A percentile compares a stretch with the other conserved stretches of the same genome.
Conservation (phyloP, 1,140 invertebrate species). For the Parasteatoda tepidariorum region DNA sequence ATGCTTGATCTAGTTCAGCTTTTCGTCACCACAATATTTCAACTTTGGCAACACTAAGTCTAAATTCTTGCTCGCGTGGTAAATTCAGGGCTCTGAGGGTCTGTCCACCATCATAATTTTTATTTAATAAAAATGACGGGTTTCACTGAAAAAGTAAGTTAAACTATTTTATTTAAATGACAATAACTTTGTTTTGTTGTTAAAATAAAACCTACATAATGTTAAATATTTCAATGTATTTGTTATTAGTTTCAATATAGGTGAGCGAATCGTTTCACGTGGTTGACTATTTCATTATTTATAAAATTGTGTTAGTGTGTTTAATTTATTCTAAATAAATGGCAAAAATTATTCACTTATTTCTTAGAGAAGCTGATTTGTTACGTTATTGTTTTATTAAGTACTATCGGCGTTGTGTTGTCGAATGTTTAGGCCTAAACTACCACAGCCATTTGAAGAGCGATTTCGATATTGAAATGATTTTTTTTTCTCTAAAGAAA, state of each 20-base stretch:
- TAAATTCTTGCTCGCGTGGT: too few relatives aligned
- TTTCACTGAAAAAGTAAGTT: slow-evolving; percentile 42
- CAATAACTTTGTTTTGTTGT: background rate
- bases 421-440: too few relatives aligned
- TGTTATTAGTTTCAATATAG: background rate
- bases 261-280: background rate
- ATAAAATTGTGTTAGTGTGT: background rate
- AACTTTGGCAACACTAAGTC: too few relatives aligned
- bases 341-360: background rate
- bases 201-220: background rate
- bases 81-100: too few relatives aligned
- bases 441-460: too few relatives aligned
- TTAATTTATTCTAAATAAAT: background rate
- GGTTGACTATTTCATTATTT: background rate
- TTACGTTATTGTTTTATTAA: too few relatives aligned
- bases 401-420: too few relatives aligned
- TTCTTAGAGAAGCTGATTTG: too few relatives aligned
- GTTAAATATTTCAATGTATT: background rate
- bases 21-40: too few relatives aligned
- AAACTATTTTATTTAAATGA: background rate
- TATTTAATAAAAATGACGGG: slow-evolving; percentile 29
- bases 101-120: too few relatives aligned
- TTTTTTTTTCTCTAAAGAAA: background rate
- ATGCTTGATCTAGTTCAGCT: too few relatives aligned
- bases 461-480: background rate